These are phyloP conservation scores for Camelus bactrianus DNA, from an alignment of 2,113 vertebrate genomes.

Conservation along the genomic window DNA sequence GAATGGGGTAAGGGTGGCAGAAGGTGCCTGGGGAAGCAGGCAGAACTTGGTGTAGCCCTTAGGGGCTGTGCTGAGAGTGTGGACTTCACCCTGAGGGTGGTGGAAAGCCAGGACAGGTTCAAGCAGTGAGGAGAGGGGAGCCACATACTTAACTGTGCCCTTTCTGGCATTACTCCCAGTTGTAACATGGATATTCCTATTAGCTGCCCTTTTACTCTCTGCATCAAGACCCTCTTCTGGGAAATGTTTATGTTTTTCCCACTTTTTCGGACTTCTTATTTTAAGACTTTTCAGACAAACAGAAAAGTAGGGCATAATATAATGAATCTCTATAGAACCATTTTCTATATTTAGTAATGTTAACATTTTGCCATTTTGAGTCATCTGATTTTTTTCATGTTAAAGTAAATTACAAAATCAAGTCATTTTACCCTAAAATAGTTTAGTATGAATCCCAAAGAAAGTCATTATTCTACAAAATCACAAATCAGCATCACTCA, in stretches of 20 bases:
- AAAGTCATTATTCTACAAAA: neutral
- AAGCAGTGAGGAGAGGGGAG: neutral
- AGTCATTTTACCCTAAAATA: conserved; percentile 8
- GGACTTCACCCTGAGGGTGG: neutral
- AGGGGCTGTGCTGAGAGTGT: neutral
- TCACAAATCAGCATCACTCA: neutral
- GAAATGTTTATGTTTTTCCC: neutral
- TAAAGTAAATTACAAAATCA: neutral
- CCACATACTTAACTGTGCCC: neutral
- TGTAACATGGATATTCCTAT: neutral
- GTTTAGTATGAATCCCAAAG: neutral
- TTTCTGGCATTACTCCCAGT: neutral
- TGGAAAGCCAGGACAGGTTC: neutral
- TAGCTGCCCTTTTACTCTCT: neutral
- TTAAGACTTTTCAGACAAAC: neutral
- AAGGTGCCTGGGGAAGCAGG: neutral
- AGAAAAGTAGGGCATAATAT: neutral
- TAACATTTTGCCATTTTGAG: conserved; percentile 21
- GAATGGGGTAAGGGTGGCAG: no score
- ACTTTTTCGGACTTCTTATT: neutral
- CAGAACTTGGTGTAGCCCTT: neutral
- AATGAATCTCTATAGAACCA: neutral
- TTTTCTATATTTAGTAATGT: neutral
- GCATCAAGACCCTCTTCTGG: neutral
- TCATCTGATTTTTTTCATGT: neutral